Conservation (phyloP, 2,113 vertebrate species). For the Prinia subflava region DNA sequence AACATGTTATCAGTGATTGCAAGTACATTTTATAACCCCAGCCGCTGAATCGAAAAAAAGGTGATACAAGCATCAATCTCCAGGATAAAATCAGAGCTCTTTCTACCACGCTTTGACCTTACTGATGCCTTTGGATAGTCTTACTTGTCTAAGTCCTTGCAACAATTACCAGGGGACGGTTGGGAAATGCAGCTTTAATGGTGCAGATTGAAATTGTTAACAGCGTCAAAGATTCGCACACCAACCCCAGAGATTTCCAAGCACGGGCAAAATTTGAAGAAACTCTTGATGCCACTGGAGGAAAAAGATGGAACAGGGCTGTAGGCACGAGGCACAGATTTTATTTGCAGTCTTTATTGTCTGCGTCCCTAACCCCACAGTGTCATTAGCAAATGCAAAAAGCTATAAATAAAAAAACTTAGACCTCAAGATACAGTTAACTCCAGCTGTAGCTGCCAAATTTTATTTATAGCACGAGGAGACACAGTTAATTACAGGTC, state of each 20-base stretch:
- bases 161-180: constrained; percentile 70
- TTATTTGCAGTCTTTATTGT: neutral
- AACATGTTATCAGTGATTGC: constrained; percentile 69
- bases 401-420: neutral
- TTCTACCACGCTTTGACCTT: constrained; percentile 76
- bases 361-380: neutral
- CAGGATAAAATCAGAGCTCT: constrained; percentile 80
- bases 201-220: constrained; percentile 64
- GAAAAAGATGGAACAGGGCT: neutral
- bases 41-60: constrained; percentile 76
- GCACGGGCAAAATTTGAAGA: neutral
- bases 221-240: constrained; percentile 47
- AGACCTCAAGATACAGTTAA: neutral
- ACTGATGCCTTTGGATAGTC: constrained; percentile 77
- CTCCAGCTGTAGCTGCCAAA: neutral
- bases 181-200: constrained; percentile 67
- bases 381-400: neutral
- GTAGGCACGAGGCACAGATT: neutral
- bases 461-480: neutral
- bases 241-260: neutral
- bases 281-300: neutral
- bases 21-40: constrained; percentile 76
- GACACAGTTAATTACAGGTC: neutral
- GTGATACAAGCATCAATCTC: constrained; percentile 81
- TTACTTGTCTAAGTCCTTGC: constrained; percentile 68